Evolutionary conservation across 2,888 invertebrate species (phyloP), one percentile per base, ranked within the genome.

Genomic region (Sipha maydis): DNA sequence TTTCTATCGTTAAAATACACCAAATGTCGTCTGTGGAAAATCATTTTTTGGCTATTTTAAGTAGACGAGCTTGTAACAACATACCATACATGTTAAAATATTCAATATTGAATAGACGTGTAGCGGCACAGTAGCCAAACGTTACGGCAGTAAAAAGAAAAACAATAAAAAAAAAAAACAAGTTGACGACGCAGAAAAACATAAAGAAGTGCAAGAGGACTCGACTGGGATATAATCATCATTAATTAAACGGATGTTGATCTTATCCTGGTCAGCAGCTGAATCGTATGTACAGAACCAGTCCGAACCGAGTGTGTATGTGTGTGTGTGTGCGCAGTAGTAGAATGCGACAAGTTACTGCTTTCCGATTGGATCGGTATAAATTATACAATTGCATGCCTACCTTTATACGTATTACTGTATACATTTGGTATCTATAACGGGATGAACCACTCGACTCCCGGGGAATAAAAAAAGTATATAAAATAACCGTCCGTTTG

Each of bases 211-310:
- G 31, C 69, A 80, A 77, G 83, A 73, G 61, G 54, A 41, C 86
- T 79, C 38, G 86, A 54, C 86, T 67, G 82, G 88, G 82, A 82
- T 88, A 88, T 88, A 88, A 88, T 88, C 88, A 76, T 88, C 88
- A 88, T 88, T 88, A 88, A 88, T 88, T 88, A 88, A 88, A 88
- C 88, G 88, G 88, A 88, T 88, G 88, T 88, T 88, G 88, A 88
- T 88, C 88, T 88, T 88, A 88, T 88, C 88, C 88, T 61, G 76
- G 75, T 48, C 88, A 82, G 14, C 88, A 34, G 80, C 82, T 41
- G 88, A 76, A 88, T 75, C 88, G 86, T 85, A 67, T 54, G 8
- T 69, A 78, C 77, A 88, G 82, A 88, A 88, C 88, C 88, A 88
- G 88, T 88, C 88, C 80, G n/a, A 48, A 78, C 77, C 73, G 73